Conservation (phyloP, 2,113 vertebrate species). For the Cyprinodon tularosa region DNA sequence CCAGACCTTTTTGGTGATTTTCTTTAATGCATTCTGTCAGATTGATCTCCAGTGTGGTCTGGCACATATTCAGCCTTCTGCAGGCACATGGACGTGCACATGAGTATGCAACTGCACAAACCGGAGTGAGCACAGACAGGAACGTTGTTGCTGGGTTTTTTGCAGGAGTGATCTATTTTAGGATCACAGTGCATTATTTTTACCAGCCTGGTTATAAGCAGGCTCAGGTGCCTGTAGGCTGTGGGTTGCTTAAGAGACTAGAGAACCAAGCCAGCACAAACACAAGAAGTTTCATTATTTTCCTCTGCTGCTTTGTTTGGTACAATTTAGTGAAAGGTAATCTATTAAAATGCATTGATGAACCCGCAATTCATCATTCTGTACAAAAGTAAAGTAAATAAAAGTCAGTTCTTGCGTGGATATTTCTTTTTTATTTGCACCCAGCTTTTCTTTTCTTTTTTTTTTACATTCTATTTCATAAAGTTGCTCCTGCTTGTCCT, state of each 20-base stretch:
- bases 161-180: slow-evolving; percentile 61
- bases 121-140: neutral
- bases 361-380: neutral
- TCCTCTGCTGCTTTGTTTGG: slow-evolving; percentile 4
- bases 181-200: slow-evolving; percentile 51
- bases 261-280: slow-evolving; percentile 19
- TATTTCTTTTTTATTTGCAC: slow-evolving; percentile 1
- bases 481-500: slow-evolving; percentile 39
- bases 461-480: slow-evolving; percentile 6
- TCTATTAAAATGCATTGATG: neutral
- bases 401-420: neutral
- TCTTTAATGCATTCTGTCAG: neutral
- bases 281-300: slow-evolving; percentile 12
- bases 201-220: slow-evolving; percentile 33
- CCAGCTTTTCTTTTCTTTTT: neutral
- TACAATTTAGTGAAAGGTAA: neutral
- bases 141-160: slow-evolving; percentile 48
- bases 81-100: slow-evolving; percentile 33
- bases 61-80: slow-evolving; percentile 23
- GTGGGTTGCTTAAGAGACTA: slow-evolving; percentile 11
- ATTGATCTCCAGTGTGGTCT: neutral
- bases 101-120: slow-evolving; percentile 25
- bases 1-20: neutral
- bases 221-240: slow-evolving; percentile 37
- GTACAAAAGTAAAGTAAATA: neutral